These are phyloP conservation scores for Halichoerus grypus DNA, from an alignment of 2,113 vertebrate species.

Conservation along the genomic window DNA sequence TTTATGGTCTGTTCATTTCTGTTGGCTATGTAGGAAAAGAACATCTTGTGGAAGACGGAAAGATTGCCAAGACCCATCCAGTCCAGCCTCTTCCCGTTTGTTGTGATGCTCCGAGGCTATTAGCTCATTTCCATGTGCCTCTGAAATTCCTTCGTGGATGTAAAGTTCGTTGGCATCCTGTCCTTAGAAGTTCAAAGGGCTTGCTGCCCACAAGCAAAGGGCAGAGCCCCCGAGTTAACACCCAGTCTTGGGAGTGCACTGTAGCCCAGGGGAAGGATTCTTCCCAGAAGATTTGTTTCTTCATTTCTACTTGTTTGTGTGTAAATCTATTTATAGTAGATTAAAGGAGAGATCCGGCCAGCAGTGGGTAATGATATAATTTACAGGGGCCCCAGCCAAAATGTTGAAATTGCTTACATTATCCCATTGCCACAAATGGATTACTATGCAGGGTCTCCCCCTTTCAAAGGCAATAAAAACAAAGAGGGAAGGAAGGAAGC, in stretches of 20 bases:
- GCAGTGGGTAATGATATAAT: background rate
- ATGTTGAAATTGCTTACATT: background rate
- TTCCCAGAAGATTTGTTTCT: background rate
- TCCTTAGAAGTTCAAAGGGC: background rate
- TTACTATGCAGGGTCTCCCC: background rate
- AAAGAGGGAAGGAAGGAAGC: background rate
- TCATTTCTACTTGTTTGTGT: background rate
- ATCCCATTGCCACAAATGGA: background rate
- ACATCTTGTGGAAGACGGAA: background rate
- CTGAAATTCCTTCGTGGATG: background rate
- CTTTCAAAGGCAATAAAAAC: constrained; percentile 40
- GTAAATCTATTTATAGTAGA: background rate
- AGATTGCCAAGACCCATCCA: background rate
- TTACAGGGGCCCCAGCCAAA: constrained; percentile 7
- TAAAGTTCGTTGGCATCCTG: background rate
- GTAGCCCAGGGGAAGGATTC: background rate
- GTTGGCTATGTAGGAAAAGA: background rate
- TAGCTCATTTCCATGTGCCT: background rate
- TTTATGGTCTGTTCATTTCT: background rate
- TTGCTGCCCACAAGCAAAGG: background rate
- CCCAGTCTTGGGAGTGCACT: background rate
- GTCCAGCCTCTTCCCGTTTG: constrained; percentile 26
- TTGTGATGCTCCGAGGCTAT: background rate
- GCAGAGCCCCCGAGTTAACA: rapidly evolving
- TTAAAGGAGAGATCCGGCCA: background rate